Evolutionary conservation across 2,113 vertebrate genomes (phyloP), one percentile per base, ranked within the genome.

Genomic region (Zosterops japonicus): DNA sequence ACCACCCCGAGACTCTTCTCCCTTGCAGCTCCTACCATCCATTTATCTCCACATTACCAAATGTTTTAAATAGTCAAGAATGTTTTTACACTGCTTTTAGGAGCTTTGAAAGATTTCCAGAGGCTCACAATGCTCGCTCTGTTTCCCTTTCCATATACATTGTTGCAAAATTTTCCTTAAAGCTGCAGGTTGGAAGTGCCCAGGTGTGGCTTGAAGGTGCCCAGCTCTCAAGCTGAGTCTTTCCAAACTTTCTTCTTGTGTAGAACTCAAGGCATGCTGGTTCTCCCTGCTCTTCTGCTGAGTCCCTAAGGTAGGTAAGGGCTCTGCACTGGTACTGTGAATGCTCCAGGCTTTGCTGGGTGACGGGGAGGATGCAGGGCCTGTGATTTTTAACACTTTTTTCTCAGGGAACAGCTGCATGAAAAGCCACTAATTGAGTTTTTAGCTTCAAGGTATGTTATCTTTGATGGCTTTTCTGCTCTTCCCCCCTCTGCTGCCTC

Each of bases 271-370:
- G 56, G 28, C 7, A 16, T 13, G 19, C 28, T 64, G 31, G 4
- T 64, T 42, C 27, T 50, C 4, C 12, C 23, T 81, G 14, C 35
- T 59, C 24, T 94, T 31, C 60, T 71, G 6, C 14, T 28, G 39
- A 8, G 27, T 71, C 24, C 27, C 36, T 64, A 20, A 41, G 5
- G 5, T 36, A 8, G 28, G 12, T 24, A 65, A 65, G n/a, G 13
- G 13, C n/a, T 91, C 52, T 84, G 53, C 78, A 52, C 20, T 0
- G 0, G 11, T 46, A 27, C 29, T 1, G 2, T 24, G 33, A 78
- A 11, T 41, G 31, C 36, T 83, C 20, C 56, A 52, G 49, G 24
- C 27, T 16, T 29, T 57, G 19, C 39, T 91, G 27, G 2, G 0
- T 39, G n/a, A 52, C 9, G 19, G 31, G 42, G 11, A 85, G 4